Percentiles rank a stretch among this genome's conserved stretches.
phyloP scores from a whole-genome alignment of 2,797 vertebrate species.

The Aulostomus chinensis region DNA sequence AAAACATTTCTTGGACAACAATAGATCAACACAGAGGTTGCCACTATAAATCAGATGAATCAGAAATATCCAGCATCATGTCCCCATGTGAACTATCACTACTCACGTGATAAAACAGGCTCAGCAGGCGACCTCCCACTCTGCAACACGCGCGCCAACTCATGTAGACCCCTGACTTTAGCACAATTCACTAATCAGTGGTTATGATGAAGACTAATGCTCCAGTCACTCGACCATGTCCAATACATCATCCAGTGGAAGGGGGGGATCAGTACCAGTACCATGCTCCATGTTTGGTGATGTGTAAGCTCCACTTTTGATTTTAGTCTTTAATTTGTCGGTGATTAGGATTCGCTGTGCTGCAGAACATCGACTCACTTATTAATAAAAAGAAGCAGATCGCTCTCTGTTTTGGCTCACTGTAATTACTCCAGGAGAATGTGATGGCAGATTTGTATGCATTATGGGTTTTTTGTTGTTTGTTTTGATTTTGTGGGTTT shows the following conservation, averaged over 20 bases:
- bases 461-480: too few species aligned
- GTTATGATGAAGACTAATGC: constrained; percentile 53
- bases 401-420: too few species aligned
- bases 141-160: constrained; percentile 39
- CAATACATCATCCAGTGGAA: constrained; percentile 40
- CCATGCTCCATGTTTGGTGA: constrained; percentile 17
- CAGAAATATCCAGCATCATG: constrained; percentile 21
- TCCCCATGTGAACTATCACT: constrained; percentile 47
- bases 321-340: too few species aligned
- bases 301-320: too few species aligned
- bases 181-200: constrained; percentile 53
- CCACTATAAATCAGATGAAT: constrained; percentile 67
- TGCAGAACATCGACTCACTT: too few species aligned
- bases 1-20: constrained; percentile 36
- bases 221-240: constrained; percentile 37
- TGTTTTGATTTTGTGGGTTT: too few species aligned
- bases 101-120: constrained; percentile 41
- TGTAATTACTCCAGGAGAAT: too few species aligned
- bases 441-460: too few species aligned
- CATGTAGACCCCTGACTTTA: constrained; percentile 51
- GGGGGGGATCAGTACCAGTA: constrained; percentile 23
- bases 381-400: too few species aligned
- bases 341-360: too few species aligned
- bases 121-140: constrained; percentile 57
- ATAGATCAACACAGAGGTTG: constrained; percentile 59